These are phyloP conservation scores for Hyles lineata DNA, from an alignment of 2,888 invertebrate genomes.

Conservation along the genomic window DNA sequence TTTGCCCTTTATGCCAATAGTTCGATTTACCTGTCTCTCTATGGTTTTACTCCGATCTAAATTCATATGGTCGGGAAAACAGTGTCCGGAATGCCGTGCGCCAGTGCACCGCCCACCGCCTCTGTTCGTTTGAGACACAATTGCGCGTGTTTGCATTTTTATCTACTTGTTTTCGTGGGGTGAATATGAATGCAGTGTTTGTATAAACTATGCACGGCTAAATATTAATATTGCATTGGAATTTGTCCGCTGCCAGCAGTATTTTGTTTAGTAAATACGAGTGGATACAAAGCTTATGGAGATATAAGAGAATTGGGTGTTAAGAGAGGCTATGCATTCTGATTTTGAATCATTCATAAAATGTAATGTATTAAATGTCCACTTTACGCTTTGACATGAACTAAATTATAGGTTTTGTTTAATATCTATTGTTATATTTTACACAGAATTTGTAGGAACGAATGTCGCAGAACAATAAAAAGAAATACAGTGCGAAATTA, in stretches of 20 bases:
- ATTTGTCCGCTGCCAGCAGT: constrained; percentile 52
- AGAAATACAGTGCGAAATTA: too few species aligned
- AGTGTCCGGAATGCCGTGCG: constrained; percentile 69
- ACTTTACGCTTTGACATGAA: background rate
- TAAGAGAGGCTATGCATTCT: background rate
- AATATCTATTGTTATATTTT: too few species aligned
- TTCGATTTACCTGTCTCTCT: constrained; percentile 72
- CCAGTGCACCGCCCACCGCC: constrained; percentile 49
- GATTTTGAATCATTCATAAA: background rate
- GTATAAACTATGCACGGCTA: constrained; percentile 73
- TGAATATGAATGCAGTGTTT: constrained; percentile 80
- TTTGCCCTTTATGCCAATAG: constrained; percentile 66
- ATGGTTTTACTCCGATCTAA: constrained; percentile 76
- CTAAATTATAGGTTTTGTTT: background rate
- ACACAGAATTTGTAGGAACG: too few species aligned
- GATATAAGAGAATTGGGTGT: constrained; percentile 3
- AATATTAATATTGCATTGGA: constrained; percentile 71
- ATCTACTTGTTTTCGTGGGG: constrained; percentile 81
- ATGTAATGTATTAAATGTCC: background rate
- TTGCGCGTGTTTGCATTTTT: constrained; percentile 83
- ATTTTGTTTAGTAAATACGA: constrained; percentile 7
- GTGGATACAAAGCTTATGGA: background rate
- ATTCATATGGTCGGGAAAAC: constrained; percentile 80
- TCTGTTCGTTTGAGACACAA: constrained; percentile 78
- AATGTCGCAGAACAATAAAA: too few species aligned